These are phyloP conservation scores for Xenopus petersii DNA, from an alignment of 2,797 vertebrate species.

Conservation along the genomic window DNA sequence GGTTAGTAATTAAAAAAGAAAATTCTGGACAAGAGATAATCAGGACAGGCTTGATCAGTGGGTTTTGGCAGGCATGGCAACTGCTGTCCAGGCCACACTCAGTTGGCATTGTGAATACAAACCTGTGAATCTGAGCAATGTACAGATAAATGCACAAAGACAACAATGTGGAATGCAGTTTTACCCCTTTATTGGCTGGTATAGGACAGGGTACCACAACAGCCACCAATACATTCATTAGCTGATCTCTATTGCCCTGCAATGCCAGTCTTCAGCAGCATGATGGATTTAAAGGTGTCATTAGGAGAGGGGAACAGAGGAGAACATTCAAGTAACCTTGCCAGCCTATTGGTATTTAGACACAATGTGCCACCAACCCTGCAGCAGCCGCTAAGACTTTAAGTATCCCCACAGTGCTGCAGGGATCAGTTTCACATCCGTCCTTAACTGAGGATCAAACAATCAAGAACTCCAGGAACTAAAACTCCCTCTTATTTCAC, in stretches of 20 bases:
- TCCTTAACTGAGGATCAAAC: background rate
- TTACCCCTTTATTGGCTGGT: conserved; percentile 35
- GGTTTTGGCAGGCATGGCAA: no score
- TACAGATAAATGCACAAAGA: no score
- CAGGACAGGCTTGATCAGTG: no score
- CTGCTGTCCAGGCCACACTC: background rate
- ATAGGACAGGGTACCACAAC: conserved; percentile 31
- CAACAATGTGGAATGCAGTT: background rate
- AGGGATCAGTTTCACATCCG: background rate
- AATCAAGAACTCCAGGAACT: background rate
- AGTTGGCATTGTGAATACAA: background rate
- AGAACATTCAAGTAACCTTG: background rate
- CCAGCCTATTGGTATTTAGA: conserved; percentile 3
- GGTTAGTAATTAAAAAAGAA: no score
- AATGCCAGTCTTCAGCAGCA: background rate
- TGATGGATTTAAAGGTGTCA: background rate
- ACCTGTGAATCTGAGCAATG: no score
- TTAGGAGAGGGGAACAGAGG: background rate
- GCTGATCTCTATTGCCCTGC: conserved; percentile 16
- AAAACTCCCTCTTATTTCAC: conserved; percentile 19
- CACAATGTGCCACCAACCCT: conserved; percentile 3
- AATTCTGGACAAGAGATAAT: no score
- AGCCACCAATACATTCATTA: conserved; percentile 20
- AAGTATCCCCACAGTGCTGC: no score
- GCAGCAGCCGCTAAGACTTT: background rate